phyloP scores from a whole-genome alignment of 1,140 invertebrate species.

The Sycophila sp. region DNA sequence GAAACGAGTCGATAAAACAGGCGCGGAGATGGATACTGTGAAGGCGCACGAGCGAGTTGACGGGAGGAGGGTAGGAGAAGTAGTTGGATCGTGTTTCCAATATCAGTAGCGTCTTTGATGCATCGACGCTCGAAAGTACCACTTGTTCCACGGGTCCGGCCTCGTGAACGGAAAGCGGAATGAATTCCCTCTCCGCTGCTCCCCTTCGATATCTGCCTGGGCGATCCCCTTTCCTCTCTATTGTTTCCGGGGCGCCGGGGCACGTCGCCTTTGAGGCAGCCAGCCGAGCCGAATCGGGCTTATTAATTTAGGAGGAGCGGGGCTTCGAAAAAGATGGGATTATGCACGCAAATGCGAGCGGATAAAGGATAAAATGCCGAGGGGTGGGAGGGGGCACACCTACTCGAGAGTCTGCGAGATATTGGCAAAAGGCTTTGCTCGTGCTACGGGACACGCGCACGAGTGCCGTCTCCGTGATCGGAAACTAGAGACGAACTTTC shows the following conservation, averaged over 20 bases:
- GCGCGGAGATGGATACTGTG: conserved; percentile 1
- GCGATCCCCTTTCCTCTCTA: neutral
- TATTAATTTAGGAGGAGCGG: neutral
- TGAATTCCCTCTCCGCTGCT: conserved; percentile 32
- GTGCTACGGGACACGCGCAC: too few relatives aligned
- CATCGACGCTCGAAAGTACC: conserved; percentile 45
- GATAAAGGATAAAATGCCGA: too few relatives aligned
- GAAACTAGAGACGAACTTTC: too few relatives aligned
- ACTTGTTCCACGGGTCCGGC: conserved; percentile 43
- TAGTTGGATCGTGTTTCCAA: conserved; percentile 51
- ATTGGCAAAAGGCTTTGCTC: too few relatives aligned
- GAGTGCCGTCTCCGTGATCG: too few relatives aligned
- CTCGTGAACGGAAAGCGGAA: conserved; percentile 39
- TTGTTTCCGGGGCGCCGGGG: neutral
- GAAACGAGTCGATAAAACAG: conserved; percentile 5
- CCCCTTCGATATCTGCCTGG: neutral
- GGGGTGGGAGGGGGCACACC: too few relatives aligned
- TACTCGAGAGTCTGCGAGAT: too few relatives aligned
- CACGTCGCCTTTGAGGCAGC: neutral
- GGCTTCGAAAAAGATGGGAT: conserved; percentile 10
- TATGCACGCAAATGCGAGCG: conserved; percentile 17
- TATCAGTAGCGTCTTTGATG: conserved; percentile 52
- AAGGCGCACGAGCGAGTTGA: neutral
- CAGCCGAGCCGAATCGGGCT: conserved; percentile 16
- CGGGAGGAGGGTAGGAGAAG: conserved; percentile 32